A percentile compares a stretch with the other conserved stretches of the same genome.
Conservation (phyloP, 2,113 vertebrate genomes). For the Xiphorhynchus elegans region DNA sequence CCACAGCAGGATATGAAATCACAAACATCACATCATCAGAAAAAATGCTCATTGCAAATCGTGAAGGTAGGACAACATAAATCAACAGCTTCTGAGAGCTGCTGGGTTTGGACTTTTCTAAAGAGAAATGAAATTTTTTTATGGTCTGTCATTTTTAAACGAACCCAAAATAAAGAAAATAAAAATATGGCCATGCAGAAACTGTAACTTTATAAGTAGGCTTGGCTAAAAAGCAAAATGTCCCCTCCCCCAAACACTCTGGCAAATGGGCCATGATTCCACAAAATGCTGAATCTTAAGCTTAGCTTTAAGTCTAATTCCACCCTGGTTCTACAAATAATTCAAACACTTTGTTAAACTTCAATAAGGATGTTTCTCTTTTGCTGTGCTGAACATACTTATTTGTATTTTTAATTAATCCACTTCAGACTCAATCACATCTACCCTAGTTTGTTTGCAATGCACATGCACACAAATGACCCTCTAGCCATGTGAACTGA, state of each 20-base stretch:
- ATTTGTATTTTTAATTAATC: background rate
- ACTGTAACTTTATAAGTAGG: conserved; percentile 2
- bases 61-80: conserved; percentile 50
- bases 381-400: background rate
- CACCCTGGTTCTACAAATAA: background rate
- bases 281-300: background rate
- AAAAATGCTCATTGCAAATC: conserved; percentile 57
- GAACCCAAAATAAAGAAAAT: conserved; percentile 38
- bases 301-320: background rate
- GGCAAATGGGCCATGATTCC: background rate
- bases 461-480: background rate
- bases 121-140: conserved; percentile 28
- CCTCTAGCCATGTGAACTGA: background rate
- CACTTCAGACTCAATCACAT: background rate
- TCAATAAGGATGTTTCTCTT: background rate
- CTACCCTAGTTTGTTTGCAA: background rate
- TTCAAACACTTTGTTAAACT: background rate
- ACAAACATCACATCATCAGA: conserved; percentile 72
- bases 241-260: background rate
- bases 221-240: background rate
- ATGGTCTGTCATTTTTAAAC: background rate
- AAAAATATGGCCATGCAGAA: background rate
- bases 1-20: conserved; percentile 71
- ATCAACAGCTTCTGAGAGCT: conserved; percentile 34
- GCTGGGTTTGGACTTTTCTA: conserved; percentile 35